Percentiles rank a stretch among this genome's conserved stretches.
Conservation (phyloP, 2,888 invertebrate species). For the Erebia epiphron region DNA sequence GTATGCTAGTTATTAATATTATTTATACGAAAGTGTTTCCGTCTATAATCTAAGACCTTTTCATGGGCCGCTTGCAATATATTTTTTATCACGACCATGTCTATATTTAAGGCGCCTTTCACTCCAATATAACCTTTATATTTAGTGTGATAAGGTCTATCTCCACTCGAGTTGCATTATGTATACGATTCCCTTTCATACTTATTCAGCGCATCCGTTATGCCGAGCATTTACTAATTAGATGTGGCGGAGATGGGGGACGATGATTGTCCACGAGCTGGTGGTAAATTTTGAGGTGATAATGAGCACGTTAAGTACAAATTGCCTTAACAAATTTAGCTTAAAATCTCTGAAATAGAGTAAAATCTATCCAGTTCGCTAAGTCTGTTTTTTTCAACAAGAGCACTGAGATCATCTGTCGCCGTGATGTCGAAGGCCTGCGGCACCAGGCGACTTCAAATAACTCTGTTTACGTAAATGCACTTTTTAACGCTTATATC, state of each 20-base stretch:
- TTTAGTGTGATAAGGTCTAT: constrained; percentile 1
- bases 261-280: not conserved
- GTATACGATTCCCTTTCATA: constrained; percentile 42
- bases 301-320: too few species aligned
- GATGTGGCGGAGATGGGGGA: constrained; percentile 37
- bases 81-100: not conserved
- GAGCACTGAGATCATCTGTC: too few species aligned
- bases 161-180: constrained; percentile 16
- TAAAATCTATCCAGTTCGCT: too few species aligned
- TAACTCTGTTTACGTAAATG: too few species aligned
- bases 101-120: constrained; percentile 26
- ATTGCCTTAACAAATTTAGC: too few species aligned
- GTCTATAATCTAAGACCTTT: not conserved
- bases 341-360: too few species aligned
- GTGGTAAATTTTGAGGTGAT: not conserved
- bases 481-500: too few species aligned
- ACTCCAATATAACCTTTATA: constrained; percentile 7
- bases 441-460: too few species aligned
- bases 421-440: too few species aligned
- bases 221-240: constrained; percentile 46
- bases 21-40: too few species aligned
- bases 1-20: not conserved
- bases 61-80: too few species aligned
- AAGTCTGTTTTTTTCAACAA: too few species aligned
- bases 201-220: constrained; percentile 62